These are phyloP conservation scores for Druceiella hillmani DNA, from an alignment of 2,888 invertebrate species.

Conservation along the genomic window DNA sequence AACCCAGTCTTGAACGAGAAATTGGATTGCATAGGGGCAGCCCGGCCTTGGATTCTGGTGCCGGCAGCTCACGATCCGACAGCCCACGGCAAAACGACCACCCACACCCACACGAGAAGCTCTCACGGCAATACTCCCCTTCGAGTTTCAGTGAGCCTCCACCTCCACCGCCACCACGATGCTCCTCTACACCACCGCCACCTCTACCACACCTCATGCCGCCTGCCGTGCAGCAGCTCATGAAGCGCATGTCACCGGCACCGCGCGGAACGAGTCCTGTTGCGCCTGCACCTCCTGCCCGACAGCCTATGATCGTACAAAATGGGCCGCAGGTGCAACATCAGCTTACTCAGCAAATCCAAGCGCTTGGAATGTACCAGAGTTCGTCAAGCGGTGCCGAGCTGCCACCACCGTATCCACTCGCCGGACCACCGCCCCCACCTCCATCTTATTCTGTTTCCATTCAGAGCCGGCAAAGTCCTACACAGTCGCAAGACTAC, in stretches of 20 bases:
- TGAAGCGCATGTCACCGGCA: conserved; percentile 60
- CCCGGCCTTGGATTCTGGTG: conserved; percentile 83
- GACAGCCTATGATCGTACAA: conserved; percentile 77
- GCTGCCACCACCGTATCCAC: conserved; percentile 65
- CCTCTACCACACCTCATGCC: conserved; percentile 67
- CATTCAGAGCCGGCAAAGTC: conserved; percentile 82
- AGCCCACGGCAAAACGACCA: conserved; percentile 69
- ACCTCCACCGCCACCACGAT: conserved; percentile 70
- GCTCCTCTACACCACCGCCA: conserved; percentile 62
- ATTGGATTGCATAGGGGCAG: conserved; percentile 71
- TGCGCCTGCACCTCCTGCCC: conserved; percentile 47
- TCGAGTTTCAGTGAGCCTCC: conserved; percentile 60
- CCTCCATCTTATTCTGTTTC: conserved; percentile 81
- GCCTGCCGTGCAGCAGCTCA: conserved; percentile 52
- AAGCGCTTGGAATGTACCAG: conserved; percentile 75
- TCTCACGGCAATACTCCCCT: conserved; percentile 68
- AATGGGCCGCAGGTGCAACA: conserved; percentile 79
- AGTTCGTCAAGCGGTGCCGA: conserved; percentile 55
- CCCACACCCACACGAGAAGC: conserved; percentile 57
- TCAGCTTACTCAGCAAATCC: conserved; percentile 83
- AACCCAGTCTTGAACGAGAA: conserved; percentile 85
- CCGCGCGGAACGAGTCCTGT: conserved; percentile 72
- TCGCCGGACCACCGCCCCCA: conserved; percentile 62
- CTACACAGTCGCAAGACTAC: conserved; percentile 76
- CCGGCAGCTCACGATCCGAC: conserved; percentile 84